A percentile compares a stretch with the other conserved stretches of the same genome.
phyloP scores from a whole-genome alignment of 1,140 invertebrate species.

The Dryas iulia region DNA sequence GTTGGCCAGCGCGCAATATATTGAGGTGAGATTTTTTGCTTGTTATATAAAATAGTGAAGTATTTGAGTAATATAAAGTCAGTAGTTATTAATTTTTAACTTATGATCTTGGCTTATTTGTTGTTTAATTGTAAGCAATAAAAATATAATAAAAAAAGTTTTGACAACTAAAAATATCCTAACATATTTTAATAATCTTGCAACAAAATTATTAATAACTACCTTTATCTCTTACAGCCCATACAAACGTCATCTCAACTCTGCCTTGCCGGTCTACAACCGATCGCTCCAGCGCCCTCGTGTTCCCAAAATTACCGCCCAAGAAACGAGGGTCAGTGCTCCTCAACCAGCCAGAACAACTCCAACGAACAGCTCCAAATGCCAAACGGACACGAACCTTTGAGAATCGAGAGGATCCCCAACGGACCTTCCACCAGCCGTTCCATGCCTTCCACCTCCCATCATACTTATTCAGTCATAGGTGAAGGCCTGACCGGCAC shows the following conservation, averaged over 20 bases:
- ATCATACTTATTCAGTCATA: conserved; percentile 65
- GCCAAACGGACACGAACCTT: conserved; percentile 54
- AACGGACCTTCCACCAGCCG: conserved; percentile 55
- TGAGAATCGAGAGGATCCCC: conserved; percentile 55
- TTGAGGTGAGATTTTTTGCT: conserved; percentile 54
- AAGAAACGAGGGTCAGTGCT: conserved; percentile 46
- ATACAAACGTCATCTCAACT: conserved; percentile 50
- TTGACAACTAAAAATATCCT: no score
- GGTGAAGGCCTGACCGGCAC: conserved; percentile 75
- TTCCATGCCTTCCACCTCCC: conserved; percentile 38
- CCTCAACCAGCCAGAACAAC: conserved; percentile 59
- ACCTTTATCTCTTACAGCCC: conserved; percentile 40
- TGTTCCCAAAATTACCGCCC: conserved; percentile 41
- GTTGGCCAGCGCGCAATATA: conserved; percentile 68
- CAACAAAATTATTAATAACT: no score
- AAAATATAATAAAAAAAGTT: no score
- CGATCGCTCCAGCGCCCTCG: conserved; percentile 42
- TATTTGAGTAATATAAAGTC: no score
- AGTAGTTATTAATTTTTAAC: no score
- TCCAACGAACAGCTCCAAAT: conserved; percentile 61
- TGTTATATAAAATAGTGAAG: no score
- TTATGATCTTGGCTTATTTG: no score
- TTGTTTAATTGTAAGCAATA: no score
- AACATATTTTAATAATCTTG: no score
- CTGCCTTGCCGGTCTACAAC: conserved; percentile 47